Evolutionary conservation across 2,888 invertebrate genomes (phyloP).

Genomic region (Lasius platythorax): DNA sequence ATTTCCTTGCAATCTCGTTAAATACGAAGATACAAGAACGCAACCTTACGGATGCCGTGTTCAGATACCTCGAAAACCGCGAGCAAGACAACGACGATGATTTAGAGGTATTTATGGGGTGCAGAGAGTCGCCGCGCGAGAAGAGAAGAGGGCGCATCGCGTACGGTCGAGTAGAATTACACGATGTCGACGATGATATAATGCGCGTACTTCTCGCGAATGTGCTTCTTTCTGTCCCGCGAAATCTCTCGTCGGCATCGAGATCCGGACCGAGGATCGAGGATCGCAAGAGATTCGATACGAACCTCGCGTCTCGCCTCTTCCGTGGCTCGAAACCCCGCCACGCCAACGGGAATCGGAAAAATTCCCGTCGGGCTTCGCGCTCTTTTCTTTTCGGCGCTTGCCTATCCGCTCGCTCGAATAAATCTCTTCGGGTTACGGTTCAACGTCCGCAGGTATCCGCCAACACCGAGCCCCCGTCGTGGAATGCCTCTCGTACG

Average conservation of each 20-base stretch:
- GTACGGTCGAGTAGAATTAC: slow-evolving; percentile 80
- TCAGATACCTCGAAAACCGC: slow-evolving; percentile 66
- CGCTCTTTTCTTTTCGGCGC: slow-evolving; percentile 51
- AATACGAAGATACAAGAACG: slow-evolving; percentile 22
- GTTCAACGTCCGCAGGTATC: slow-evolving; percentile 68
- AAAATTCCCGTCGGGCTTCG: slow-evolving; percentile 57
- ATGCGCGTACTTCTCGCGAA: slow-evolving; percentile 67
- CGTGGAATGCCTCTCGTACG: slow-evolving; percentile 62
- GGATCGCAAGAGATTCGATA: slow-evolving; percentile 56
- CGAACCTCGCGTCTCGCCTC: slow-evolving; percentile 8
- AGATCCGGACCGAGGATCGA: not conserved
- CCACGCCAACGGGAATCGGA: slow-evolving; percentile 50
- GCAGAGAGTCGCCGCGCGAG: slow-evolving; percentile 77
- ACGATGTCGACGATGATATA: slow-evolving; percentile 81
- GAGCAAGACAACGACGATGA: slow-evolving; percentile 77
- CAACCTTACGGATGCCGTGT: slow-evolving; percentile 46
- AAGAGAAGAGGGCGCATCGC: slow-evolving; percentile 70
- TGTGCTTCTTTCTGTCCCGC: slow-evolving; percentile 17
- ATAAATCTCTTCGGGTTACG: slow-evolving; percentile 63
- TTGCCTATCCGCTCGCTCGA: slow-evolving; percentile 53
- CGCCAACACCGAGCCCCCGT: slow-evolving; percentile 45
- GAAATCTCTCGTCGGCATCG: slow-evolving; percentile 61
- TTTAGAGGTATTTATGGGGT: slow-evolving; percentile 83
- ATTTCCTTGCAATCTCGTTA: slow-evolving; percentile 26
- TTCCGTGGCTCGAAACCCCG: slow-evolving; percentile 17